Evolutionary conservation across 2,888 invertebrate genomes (phyloP).

Genomic region (Cartodere bifasciata): DNA sequence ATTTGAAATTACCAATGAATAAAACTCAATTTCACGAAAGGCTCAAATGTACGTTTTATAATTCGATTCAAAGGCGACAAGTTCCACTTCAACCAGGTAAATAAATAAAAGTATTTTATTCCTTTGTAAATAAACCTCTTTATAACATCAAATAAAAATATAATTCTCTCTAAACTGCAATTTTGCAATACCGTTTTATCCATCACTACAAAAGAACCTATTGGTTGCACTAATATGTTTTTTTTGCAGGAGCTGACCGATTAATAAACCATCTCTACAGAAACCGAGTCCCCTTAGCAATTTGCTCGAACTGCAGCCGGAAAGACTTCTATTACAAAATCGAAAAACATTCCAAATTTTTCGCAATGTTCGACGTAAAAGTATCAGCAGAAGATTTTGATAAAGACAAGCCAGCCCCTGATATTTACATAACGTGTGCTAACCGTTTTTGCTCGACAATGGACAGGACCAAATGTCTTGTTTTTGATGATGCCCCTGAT

Average conservation of each 20-base stretch:
- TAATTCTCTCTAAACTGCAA: not conserved
- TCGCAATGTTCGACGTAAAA: conserved; percentile 53
- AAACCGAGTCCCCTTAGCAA: conserved; percentile 61
- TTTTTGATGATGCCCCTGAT: conserved; percentile 82
- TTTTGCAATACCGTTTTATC: not conserved
- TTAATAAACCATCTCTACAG: conserved; percentile 59
- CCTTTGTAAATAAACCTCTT: not conserved
- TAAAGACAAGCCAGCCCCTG: conserved; percentile 75
- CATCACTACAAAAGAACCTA: no score
- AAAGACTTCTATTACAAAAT: conserved; percentile 58
- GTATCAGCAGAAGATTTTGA: conserved; percentile 73
- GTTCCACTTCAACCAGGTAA: conserved; percentile 9
- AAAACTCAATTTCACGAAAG: conserved; percentile 49
- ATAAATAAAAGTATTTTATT: not conserved
- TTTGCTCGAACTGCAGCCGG: conserved; percentile 71
- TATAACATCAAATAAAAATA: not conserved
- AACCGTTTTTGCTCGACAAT: conserved; percentile 54
- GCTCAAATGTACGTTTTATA: conserved; percentile 33
- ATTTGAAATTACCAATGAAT: conserved; percentile 50
- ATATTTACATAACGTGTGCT: conserved; percentile 66
- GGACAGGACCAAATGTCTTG: conserved; percentile 51
- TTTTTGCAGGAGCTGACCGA: conserved; percentile 55
- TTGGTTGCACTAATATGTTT: no score
- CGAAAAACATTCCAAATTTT: conserved; percentile 46
- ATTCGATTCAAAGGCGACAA: conserved; percentile 6